phyloP scores from a whole-genome alignment of 2,797 vertebrate genomes.

The Cuculus canorus region DNA sequence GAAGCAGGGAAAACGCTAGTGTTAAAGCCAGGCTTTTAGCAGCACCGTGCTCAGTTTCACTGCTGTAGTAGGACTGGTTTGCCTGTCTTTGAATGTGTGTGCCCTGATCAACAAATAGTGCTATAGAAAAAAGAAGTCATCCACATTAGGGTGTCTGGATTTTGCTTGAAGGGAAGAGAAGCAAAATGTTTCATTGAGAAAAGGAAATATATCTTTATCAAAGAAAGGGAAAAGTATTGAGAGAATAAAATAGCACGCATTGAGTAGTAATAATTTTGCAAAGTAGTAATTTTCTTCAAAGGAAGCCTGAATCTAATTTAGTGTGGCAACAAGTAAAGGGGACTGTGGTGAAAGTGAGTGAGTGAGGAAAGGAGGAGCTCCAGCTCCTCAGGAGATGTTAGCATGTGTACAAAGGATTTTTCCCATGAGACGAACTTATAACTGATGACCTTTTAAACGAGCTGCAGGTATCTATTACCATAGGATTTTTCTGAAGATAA shows the following conservation, averaged over 20 bases:
- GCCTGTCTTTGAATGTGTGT: background rate
- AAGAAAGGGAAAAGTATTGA: background rate
- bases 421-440: background rate
- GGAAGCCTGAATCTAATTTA: background rate
- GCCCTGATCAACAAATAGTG: conserved; percentile 23
- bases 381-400: background rate
- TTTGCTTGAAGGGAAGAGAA: conserved; percentile 43
- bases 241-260: background rate
- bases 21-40: background rate
- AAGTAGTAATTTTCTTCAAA: background rate
- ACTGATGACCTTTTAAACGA: background rate
- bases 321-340: background rate
- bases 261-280: background rate
- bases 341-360: background rate
- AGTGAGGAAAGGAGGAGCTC: background rate
- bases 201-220: background rate
- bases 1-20: background rate
- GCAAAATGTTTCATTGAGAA: background rate
- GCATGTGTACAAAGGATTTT: background rate
- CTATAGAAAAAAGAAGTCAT: conserved; percentile 31
- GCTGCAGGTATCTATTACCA: background rate
- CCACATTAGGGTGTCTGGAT: conserved; percentile 36
- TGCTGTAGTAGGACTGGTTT: background rate
- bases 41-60: background rate
- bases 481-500: background rate